Evolutionary conservation across 2,888 invertebrate genomes (phyloP).

Genomic region (Rotaria socialis): DNA sequence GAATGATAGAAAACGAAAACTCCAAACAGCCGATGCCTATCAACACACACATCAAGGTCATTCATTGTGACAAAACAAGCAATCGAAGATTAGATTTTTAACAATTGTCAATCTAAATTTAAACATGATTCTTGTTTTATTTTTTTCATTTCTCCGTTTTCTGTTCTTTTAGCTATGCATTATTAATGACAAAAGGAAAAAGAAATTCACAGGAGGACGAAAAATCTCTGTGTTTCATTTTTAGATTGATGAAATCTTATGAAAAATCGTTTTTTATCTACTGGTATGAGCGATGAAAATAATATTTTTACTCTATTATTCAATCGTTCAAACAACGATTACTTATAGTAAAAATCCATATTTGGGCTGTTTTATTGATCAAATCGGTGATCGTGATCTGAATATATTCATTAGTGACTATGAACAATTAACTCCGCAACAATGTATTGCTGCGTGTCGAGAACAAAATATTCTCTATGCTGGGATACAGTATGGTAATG

Average conservation of each 20-base stretch:
- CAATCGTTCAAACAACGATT: neutral
- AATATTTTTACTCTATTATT: neutral
- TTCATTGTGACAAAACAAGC: neutral
- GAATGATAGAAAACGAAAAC: too few species aligned
- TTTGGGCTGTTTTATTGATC: conserved; percentile 32
- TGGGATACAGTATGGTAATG: conserved; percentile 29
- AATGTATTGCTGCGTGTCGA: neutral
- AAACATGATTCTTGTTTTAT: too few species aligned
- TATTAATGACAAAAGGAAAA: too few species aligned
- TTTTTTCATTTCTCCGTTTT: too few species aligned
- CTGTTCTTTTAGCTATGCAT: too few species aligned
- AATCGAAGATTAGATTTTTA: neutral
- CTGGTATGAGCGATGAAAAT: neutral
- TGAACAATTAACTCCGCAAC: neutral
- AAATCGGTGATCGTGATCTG: neutral
- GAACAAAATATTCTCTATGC: neutral
- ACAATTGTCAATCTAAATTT: too few species aligned
- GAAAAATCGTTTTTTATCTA: neutral
- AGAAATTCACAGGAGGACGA: neutral
- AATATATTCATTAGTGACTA: neutral
- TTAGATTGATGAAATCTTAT: neutral
- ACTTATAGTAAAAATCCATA: neutral
- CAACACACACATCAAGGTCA: neutral
- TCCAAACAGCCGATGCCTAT: neutral
- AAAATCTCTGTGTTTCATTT: neutral